Evolutionary conservation across 1,140 invertebrate species (phyloP).

Genomic region (Oedothorax gibbosus): DNA sequence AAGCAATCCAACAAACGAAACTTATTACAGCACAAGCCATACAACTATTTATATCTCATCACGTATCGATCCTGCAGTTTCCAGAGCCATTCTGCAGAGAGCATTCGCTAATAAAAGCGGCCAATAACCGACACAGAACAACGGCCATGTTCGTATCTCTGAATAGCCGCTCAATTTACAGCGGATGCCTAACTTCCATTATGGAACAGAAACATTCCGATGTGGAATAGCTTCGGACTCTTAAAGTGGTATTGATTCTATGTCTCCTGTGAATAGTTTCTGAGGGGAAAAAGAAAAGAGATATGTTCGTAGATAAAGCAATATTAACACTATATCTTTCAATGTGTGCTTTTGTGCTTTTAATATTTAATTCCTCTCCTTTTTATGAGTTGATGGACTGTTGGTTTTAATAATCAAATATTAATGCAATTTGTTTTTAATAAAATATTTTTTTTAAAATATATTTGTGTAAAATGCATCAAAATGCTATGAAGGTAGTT

Average conservation of each 20-base stretch:
- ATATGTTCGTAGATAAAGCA: too few relatives aligned
- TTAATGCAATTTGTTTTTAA: too few relatives aligned
- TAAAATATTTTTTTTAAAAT: too few relatives aligned
- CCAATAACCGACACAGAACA: slow-evolving; percentile 13
- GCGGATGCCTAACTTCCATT: not conserved
- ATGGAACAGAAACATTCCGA: not conserved
- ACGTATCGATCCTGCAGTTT: slow-evolving; percentile 41
- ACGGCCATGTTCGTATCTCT: not conserved
- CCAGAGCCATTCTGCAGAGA: slow-evolving; percentile 7
- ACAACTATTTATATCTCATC: slow-evolving; percentile 14
- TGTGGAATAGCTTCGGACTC: not conserved
- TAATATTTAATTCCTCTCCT: too few relatives aligned
- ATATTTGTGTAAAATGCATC: too few relatives aligned
- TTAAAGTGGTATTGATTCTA: slow-evolving; percentile 18
- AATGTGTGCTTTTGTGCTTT: too few relatives aligned
- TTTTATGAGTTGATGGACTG: too few relatives aligned
- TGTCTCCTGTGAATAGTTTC: not conserved
- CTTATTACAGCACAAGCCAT: not conserved
- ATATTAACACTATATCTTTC: too few relatives aligned
- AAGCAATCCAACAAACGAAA: too few relatives aligned
- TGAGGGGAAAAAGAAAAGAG: too few relatives aligned
- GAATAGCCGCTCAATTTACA: slow-evolving; percentile 28
- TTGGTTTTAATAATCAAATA: too few relatives aligned
- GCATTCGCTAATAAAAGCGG: slow-evolving; percentile 46
- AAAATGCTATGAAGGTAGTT: too few relatives aligned